Percentiles rank a stretch among this genome's conserved stretches.
These are phyloP conservation scores for Equus quagga DNA, from an alignment of 2,113 vertebrate species.

Conservation along the genomic window DNA sequence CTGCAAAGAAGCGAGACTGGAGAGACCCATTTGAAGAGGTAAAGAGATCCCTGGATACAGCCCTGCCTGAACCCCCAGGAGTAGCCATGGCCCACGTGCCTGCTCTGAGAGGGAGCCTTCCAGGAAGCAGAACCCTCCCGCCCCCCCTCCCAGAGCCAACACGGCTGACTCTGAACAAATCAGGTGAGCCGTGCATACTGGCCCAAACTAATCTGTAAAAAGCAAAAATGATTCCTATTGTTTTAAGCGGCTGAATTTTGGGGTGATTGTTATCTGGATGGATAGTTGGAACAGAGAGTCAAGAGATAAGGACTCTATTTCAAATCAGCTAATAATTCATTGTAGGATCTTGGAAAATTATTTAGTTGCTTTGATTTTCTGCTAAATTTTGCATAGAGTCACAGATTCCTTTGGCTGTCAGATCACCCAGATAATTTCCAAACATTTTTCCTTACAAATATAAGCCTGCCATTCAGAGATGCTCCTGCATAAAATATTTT, in stretches of 20 bases:
- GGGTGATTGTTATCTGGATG: neutral
- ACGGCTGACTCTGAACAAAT: accelerated
- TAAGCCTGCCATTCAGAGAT: neutral
- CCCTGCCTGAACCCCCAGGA: accelerated
- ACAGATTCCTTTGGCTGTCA: neutral
- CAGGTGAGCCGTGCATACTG: accelerated
- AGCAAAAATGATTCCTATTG: neutral
- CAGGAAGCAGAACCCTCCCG: neutral
- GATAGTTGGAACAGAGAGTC: neutral
- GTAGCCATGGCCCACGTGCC: accelerated
- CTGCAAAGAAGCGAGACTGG: neutral
- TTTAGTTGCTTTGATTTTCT: neutral
- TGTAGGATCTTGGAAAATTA: neutral
- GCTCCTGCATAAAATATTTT: neutral
- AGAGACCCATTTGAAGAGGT: neutral
- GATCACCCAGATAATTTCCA: too few relatives aligned
- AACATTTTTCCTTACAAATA: neutral
- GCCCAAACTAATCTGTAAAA: neutral
- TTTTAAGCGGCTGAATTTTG: neutral
- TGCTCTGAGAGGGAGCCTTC: accelerated
- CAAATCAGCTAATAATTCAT: neutral
- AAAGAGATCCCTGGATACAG: neutral
- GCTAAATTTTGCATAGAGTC: neutral
- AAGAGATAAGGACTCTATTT: neutral
- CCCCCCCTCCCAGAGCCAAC: accelerated